Evolutionary conservation across 2,113 vertebrate genomes (phyloP), one percentile per base, ranked within the genome.

Genomic region (Taurulus bubalis): DNA sequence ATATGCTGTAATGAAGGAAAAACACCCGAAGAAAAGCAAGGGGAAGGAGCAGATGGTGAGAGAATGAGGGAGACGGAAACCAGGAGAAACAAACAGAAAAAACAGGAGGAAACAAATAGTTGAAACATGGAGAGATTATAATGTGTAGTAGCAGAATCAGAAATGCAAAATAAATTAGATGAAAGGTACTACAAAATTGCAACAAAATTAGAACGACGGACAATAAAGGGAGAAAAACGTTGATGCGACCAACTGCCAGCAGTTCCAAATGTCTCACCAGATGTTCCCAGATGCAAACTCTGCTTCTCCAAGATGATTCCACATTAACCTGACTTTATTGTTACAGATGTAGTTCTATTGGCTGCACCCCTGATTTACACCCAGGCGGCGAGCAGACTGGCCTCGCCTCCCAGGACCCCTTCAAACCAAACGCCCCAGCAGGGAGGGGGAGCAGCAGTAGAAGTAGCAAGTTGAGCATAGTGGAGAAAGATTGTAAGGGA

Each of bases 281-380:
- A 94, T 95, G 93, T 95, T 94, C 74, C 76, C 59, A 72, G 73
- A 91, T 79, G 83, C 86, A 85, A 83, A 90, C 88, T 79, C 77
- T 86, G 83, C 79, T 90, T 81, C 66, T 79, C 66, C 66, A 87
- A 75, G 83, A 92, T 85, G 85, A 75, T 85, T 82, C 77, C 75
- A 77, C 86, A 83, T 91, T 84, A 92, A 90, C 91, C 87, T 90
- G 87, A 79, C 85, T 87, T 91, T 92, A 93, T 93, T 93, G 82
- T 94, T 92, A 91, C 90, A 89, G 92, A 94, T 94, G 91, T 88
- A 86, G 60, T 79, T 80, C 79, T 92, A 89, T 86, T 91, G 88
- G 85, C 88, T 80, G 73, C 40, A 32, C 42, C 68, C 24, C 62
- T 86, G 85, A 93, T 94, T 91, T 93, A 93, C 89, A 87, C 79